These are phyloP conservation scores for Gambelia wislizenii DNA, from an alignment of 2,797 vertebrate species.

Conservation along the genomic window DNA sequence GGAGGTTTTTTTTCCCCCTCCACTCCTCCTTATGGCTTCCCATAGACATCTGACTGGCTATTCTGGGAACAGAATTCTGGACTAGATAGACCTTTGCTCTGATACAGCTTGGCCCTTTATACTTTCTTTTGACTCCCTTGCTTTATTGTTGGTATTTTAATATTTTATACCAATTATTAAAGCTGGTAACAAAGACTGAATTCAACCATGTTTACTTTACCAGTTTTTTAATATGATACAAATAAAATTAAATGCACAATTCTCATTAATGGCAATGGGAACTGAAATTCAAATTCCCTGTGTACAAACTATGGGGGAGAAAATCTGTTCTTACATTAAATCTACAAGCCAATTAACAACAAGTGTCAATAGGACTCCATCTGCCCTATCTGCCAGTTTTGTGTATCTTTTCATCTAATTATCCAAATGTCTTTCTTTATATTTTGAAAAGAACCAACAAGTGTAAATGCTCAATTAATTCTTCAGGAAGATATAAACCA, in stretches of 20 bases:
- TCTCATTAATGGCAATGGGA: conserved; percentile 38
- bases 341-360: conserved; percentile 29
- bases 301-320: conserved; percentile 15
- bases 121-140: background rate
- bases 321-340: conserved; percentile 50
- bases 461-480: background rate
- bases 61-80: background rate
- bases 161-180: too few relatives aligned
- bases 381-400: conserved; percentile 36
- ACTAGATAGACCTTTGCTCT: background rate
- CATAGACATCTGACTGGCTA: background rate
- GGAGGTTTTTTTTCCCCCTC: background rate
- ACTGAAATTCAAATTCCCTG: conserved; percentile 36
- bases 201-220: background rate
- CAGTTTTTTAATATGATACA: conserved; percentile 9
- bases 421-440: conserved; percentile 36
- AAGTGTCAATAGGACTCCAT: conserved; percentile 42
- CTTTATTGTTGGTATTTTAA: background rate
- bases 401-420: conserved; percentile 42
- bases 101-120: background rate
- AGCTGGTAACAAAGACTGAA: conserved; percentile 22
- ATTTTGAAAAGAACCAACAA: conserved; percentile 34
- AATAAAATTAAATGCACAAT: conserved; percentile 37
- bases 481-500: background rate
- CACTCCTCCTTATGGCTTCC: background rate